These are phyloP conservation scores for Atrichornis clamosus DNA, from an alignment of 2,113 vertebrate species.

Conservation along the genomic window DNA sequence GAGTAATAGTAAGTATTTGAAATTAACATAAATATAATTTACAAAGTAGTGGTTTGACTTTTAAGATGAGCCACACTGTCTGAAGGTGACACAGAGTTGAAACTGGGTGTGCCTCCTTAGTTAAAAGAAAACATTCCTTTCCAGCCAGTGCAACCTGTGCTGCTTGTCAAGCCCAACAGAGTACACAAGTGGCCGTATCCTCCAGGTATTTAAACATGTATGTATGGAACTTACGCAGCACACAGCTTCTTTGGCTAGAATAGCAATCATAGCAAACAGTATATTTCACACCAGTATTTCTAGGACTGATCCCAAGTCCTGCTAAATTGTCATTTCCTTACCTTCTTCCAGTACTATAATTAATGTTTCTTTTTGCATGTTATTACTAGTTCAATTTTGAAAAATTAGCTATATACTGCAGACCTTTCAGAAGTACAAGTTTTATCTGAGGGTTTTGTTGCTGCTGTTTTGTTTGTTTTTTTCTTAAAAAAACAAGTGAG, in stretches of 20 bases:
- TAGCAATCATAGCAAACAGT: not conserved
- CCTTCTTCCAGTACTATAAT: not conserved
- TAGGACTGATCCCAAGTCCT: not conserved
- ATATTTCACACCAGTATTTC: not conserved
- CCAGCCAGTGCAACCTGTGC: conserved; percentile 10
- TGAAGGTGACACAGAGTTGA: conserved; percentile 28
- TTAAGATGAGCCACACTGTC: not conserved
- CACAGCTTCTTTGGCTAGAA: not conserved
- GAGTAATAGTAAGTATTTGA: not conserved
- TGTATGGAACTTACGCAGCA: not conserved
- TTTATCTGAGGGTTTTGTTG: not conserved
- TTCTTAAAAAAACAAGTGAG: not conserved
- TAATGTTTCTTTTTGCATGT: not conserved
- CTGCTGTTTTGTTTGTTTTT: not conserved
- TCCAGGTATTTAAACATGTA: not conserved
- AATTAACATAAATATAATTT: not conserved
- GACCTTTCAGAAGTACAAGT: not conserved
- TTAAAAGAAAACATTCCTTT: conserved; percentile 3
- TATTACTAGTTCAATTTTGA: not conserved
- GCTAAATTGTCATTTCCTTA: not conserved
- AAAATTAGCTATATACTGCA: not conserved
- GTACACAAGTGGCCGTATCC: conserved; percentile 3
- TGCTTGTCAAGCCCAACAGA: not conserved
- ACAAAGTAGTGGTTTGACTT: not conserved
- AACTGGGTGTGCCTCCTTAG: conserved; percentile 16